These are phyloP conservation scores for Scotopteryx bipunctaria DNA, from an alignment of 2,888 invertebrate species.

Conservation along the genomic window DNA sequence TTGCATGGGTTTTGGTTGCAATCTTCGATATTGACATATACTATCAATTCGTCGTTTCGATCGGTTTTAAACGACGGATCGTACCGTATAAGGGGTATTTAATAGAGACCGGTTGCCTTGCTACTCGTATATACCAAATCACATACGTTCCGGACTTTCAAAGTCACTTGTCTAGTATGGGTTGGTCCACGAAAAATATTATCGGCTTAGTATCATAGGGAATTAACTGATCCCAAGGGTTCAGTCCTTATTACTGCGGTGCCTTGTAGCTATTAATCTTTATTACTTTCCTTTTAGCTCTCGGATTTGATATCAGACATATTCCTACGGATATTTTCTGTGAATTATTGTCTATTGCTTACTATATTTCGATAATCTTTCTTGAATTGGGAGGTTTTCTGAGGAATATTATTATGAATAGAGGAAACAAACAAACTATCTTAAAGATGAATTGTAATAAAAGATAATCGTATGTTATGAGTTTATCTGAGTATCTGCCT, in stretches of 20 bases:
- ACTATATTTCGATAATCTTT: neutral
- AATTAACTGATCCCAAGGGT: constrained; percentile 48
- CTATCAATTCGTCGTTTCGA: too few species aligned
- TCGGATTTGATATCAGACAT: constrained; percentile 28
- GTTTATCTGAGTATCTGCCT: too few species aligned
- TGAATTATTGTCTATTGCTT: constrained; percentile 22
- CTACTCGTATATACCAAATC: too few species aligned
- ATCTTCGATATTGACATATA: too few species aligned
- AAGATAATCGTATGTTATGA: too few species aligned
- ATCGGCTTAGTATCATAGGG: constrained; percentile 41
- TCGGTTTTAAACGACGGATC: too few species aligned
- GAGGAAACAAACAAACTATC: too few species aligned
- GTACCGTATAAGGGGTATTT: too few species aligned
- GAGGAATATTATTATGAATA: neutral
- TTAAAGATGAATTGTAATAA: neutral
- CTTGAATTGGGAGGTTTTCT: neutral
- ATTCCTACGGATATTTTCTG: constrained; percentile 15
- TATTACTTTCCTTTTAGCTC: constrained; percentile 48
- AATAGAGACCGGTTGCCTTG: too few species aligned
- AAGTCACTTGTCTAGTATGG: neutral
- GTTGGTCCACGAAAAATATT: constrained; percentile 1
- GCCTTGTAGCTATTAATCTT: constrained; percentile 55
- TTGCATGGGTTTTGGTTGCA: too few species aligned
- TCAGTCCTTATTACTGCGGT: constrained; percentile 49
- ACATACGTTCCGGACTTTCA: too few species aligned